phyloP scores from a whole-genome alignment of 2,888 invertebrate species.

The Anaspis maculata region DNA sequence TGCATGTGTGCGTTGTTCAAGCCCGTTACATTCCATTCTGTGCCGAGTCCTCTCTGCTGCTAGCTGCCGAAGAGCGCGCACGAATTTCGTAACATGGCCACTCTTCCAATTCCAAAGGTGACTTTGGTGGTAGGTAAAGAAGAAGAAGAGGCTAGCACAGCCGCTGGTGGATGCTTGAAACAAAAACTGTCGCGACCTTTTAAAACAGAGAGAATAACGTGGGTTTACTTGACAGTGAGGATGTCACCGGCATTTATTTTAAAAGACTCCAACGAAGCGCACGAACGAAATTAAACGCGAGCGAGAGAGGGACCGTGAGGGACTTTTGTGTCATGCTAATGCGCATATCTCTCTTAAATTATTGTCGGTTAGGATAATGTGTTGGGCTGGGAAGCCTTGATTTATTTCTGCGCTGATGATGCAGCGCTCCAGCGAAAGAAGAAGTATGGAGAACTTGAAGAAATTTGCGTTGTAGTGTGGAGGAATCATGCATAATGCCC shows the following conservation, averaged over 20 bases:
- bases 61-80: no score
- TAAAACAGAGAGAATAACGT: constrained; percentile 26
- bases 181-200: constrained; percentile 28
- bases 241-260: constrained; percentile 30
- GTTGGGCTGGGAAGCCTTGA: no score
- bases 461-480: no score
- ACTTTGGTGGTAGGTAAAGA: no score
- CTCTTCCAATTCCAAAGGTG: constrained; percentile 18
- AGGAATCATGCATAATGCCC: no score
- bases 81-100: constrained; percentile 25
- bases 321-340: constrained; percentile 12
- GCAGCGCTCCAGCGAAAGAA: no score
- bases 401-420: no score
- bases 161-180: constrained; percentile 23
- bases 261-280: constrained; percentile 26
- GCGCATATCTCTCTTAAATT: constrained; percentile 11
- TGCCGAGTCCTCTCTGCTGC: no score
- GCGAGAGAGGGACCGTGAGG: no score
- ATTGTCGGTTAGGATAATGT: constrained; percentile 5
- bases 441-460: no score
- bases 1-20: no score
- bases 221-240: constrained; percentile 30
- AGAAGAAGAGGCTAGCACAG: no score
- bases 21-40: constrained; percentile 2
- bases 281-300: constrained; percentile 23